Base-by-base conservation (phyloP, 2,888 invertebrate genomes). In the Cetonia aurata region DNA sequence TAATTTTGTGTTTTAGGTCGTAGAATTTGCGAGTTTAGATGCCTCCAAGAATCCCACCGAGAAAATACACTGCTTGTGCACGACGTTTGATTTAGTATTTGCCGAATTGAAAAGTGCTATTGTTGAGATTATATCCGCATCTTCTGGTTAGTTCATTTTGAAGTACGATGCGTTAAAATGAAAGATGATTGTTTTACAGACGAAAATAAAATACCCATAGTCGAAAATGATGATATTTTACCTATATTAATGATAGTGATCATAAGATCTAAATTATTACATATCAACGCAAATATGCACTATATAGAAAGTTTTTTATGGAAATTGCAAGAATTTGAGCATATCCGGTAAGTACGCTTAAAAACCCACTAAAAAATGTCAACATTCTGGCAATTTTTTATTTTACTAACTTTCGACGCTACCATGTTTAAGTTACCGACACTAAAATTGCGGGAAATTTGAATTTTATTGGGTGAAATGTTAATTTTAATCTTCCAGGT, bases 101-200 rank as follows among this genome's bases (percentile, higher is more conserved):
- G 86, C 86, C 6, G 86, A 86, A 77, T 76, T 86, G 10, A 87
- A 87, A 78, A 80, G 82, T 13, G 85, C 83, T 2, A 77, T 86
- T 17, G 84, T 85, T 13, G 84, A 84, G 44, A 78, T 83, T 8
- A 82, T 83, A 70, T 80, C 82, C 6, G 78, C 79, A 73, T 78
- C 78, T 67, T 78, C 80, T 65, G 81, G 83, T 82, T 76, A 74
- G 72, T 72, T 41, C 50, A 60, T 56, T 19, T 31, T 17, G 8
- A 9, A 37, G 8, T 37, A 37, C 6, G 6, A 6, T 9, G 8
- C 10, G 10, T 37, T n/a, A 25, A 25, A 25, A 25, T 25, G 25
- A 25, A 25, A 25, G 25, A 25, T 25, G 25, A 31, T 13, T 46
- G 56, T 65, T 37, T 60, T 55, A 25, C 17, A 37, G 50, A 66